Conservation (phyloP, 2,113 vertebrate genomes). For the Pholis gunnellus region DNA sequence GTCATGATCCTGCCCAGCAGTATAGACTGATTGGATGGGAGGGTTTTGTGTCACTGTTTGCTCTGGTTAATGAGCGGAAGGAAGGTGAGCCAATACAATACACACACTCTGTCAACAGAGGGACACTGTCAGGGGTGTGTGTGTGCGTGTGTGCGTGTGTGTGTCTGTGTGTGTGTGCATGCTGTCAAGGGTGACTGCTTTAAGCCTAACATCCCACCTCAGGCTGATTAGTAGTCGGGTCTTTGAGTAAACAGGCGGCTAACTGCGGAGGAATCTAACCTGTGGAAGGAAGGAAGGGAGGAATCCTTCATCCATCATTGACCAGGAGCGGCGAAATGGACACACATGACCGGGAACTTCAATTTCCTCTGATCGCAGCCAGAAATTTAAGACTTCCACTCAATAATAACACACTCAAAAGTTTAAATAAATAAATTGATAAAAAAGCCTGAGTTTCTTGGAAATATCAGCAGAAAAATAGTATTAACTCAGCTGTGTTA, state of each 20-base stretch:
- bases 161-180: constrained; percentile 38
- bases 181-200: constrained; percentile 61
- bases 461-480: background rate
- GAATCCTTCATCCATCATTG: constrained; percentile 67
- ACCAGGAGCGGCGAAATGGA: constrained; percentile 21
- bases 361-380: constrained; percentile 10
- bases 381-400: constrained; percentile 40
- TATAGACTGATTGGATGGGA: constrained; percentile 67
- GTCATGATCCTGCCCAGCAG: constrained; percentile 56
- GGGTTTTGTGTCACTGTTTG: constrained; percentile 74
- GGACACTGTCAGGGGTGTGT: constrained; percentile 31
- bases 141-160: constrained; percentile 45
- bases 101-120: constrained; percentile 51
- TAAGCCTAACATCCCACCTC: constrained; percentile 64
- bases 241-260: constrained; percentile 81
- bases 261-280: constrained; percentile 66
- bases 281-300: constrained; percentile 48
- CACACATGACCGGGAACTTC: background rate
- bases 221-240: constrained; percentile 83
- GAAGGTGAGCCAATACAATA: constrained; percentile 73
- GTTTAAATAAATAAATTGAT: too few relatives aligned
- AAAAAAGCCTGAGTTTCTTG: background rate
- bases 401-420: background rate
- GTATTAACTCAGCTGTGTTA: background rate
- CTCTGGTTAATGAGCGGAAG: constrained; percentile 78